These are phyloP conservation scores for Copidosoma floridanum DNA, from an alignment of 1,140 invertebrate species.

Conservation along the genomic window DNA sequence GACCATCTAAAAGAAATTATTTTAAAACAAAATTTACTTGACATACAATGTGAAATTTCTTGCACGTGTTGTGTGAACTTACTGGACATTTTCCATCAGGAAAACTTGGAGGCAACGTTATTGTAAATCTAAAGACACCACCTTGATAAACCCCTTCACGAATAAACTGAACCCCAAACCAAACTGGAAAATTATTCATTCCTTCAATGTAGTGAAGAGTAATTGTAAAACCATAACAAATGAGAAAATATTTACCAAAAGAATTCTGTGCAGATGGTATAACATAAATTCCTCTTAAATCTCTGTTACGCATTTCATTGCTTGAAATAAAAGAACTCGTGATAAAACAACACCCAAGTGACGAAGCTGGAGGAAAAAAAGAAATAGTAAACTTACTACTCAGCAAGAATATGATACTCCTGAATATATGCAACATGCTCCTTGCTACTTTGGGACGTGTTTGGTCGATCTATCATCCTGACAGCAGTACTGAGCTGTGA, in stretches of 20 bases:
- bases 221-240: too few relatives aligned
- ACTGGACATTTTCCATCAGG: constrained; percentile 83
- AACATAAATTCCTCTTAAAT: constrained; percentile 84
- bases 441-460: constrained; percentile 52
- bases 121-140: constrained; percentile 84
- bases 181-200: constrained; percentile 74
- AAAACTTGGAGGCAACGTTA: constrained; percentile 83
- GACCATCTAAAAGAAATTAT: constrained; percentile 69
- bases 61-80: too few relatives aligned
- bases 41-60: constrained; percentile 1
- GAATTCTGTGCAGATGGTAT: constrained; percentile 84
- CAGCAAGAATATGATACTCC: constrained; percentile 75
- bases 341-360: constrained; percentile 7
- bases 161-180: constrained; percentile 92
- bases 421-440: constrained; percentile 62
- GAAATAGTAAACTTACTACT: constrained; percentile 65
- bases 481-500: constrained; percentile 59
- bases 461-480: constrained; percentile 59
- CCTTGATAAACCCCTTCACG: constrained; percentile 83
- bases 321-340: constrained; percentile 56
- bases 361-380: not conserved
- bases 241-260: constrained; percentile 65
- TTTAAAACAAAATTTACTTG: too few relatives aligned
- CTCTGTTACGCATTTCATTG: constrained; percentile 81
- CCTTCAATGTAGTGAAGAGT: too few relatives aligned